These are phyloP conservation scores for Nephila pilipes DNA, from an alignment of 1,140 invertebrate genomes.

Conservation along the genomic window DNA sequence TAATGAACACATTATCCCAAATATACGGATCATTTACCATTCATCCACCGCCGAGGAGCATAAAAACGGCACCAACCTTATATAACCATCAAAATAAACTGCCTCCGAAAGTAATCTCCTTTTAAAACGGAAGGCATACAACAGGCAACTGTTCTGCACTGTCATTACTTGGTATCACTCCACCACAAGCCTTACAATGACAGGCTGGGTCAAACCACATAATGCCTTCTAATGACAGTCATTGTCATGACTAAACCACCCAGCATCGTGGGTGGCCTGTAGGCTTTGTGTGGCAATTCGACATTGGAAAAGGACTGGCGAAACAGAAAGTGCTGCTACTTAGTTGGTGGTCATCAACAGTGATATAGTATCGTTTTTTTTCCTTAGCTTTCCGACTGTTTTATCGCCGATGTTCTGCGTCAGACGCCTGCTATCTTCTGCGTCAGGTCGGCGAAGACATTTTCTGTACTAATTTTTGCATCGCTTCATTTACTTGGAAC, in stretches of 20 bases:
- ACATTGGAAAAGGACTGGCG: neutral
- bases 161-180: constrained; percentile 50
- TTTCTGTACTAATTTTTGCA: neutral
- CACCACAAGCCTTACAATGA: constrained; percentile 42
- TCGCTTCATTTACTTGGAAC: neutral
- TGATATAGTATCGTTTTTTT: neutral
- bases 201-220: constrained; percentile 41
- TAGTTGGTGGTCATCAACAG: constrained; percentile 48
- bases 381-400: neutral
- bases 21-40: constrained; percentile 50
- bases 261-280: constrained; percentile 49
- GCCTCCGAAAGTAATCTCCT: constrained; percentile 4
- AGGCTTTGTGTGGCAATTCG: constrained; percentile 12
- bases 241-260: constrained; percentile 27
- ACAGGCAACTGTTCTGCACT: constrained; percentile 14
- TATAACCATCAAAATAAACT: constrained; percentile 48
- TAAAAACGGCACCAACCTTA: neutral
- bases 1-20: constrained; percentile 49
- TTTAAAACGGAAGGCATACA: constrained; percentile 47
- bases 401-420: neutral
- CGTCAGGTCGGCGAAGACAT: neutral
- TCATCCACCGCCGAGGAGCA: neutral
- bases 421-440: neutral
- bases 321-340: constrained; percentile 41
- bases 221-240: constrained; percentile 65